A percentile compares a stretch with the other conserved stretches of the same genome.
These are phyloP conservation scores for Athene noctua DNA, from an alignment of 2,113 vertebrate genomes.

Conservation along the genomic window DNA sequence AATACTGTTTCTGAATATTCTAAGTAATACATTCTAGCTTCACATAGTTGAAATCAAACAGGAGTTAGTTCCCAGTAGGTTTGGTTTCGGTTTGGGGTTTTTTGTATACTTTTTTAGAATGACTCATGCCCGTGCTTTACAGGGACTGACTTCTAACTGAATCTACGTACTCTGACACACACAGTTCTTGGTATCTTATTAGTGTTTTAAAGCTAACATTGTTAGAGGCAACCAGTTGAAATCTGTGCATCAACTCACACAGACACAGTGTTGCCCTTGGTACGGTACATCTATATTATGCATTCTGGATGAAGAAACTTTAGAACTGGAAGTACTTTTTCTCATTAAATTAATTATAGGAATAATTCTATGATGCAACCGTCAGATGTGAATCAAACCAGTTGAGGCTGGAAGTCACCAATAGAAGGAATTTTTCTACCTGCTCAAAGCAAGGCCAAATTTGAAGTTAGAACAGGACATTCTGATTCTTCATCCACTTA, in stretches of 20 bases:
- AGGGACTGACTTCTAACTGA: not conserved
- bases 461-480: not conserved
- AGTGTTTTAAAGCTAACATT: not conserved
- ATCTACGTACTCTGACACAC: not conserved
- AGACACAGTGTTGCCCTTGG: accelerated
- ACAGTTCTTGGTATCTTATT: not conserved
- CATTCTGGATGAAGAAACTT: not conserved
- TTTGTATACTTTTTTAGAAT: not conserved
- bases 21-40: not conserved
- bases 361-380: not conserved
- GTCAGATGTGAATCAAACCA: not conserved
- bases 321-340: not conserved
- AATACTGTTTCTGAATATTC: not conserved
- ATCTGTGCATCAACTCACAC: not conserved
- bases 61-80: not conserved
- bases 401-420: not conserved
- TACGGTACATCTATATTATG: not conserved
- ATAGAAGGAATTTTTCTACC: not conserved
- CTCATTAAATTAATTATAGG: not conserved
- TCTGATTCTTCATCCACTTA: not conserved
- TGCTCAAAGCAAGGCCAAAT: not conserved
- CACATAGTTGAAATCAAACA: not conserved
- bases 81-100: not conserved
- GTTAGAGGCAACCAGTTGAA: not conserved
- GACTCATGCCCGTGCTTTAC: not conserved